phyloP scores from a whole-genome alignment of 2,797 vertebrate genomes.

The Kryptopterus vitreolus region DNA sequence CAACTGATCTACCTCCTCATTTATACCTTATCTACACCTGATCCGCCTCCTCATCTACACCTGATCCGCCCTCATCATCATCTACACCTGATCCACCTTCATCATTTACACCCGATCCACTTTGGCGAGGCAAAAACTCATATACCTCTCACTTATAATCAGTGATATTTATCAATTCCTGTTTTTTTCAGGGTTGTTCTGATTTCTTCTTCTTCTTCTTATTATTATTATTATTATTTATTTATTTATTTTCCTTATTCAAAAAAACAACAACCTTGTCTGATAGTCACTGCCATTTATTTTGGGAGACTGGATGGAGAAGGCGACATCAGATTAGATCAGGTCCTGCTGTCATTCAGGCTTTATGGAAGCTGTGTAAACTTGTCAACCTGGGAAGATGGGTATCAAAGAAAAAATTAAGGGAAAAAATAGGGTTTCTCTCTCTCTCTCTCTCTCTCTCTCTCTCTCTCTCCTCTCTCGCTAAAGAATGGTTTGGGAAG shows the following conservation, averaged over 20 bases:
- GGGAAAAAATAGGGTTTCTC: not conserved
- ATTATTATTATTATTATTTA: no score
- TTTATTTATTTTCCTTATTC: no score
- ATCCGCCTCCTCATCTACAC: not conserved
- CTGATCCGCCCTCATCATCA: not conserved
- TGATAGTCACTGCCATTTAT: not conserved
- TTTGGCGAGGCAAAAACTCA: no score
- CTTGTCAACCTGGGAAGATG: slow-evolving; percentile 16
- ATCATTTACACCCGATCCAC: not conserved
- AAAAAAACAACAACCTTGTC: not conserved
- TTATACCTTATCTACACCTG: not conserved
- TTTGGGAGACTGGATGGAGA: not conserved
- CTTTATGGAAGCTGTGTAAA: slow-evolving; percentile 10
- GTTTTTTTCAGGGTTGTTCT: no score
- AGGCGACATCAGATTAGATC: slow-evolving; percentile 20
- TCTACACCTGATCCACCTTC: not conserved
- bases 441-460: no score
- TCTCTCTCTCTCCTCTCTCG: no score
- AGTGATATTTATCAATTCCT: no score
- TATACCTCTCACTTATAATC: no score
- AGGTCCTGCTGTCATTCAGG: slow-evolving; percentile 6
- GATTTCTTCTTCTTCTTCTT: no score
- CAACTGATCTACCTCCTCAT: no score
- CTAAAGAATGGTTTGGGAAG: not conserved
- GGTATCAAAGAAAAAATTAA: not conserved